phyloP scores from a whole-genome alignment of 2,113 vertebrate genomes.

The Lathamus discolor region DNA sequence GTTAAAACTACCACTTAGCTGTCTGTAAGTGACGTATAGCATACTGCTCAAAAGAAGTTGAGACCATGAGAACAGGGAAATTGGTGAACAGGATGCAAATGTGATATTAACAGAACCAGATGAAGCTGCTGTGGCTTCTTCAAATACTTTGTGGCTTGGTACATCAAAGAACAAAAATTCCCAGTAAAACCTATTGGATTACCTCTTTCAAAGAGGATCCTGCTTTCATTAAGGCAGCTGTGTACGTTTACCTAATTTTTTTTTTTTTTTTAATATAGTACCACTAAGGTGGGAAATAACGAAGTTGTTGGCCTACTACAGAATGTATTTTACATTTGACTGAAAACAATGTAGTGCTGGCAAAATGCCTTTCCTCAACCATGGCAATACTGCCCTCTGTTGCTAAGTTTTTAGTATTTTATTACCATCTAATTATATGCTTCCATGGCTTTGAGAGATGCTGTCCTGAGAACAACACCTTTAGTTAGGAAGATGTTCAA shows the following conservation, averaged over 20 bases:
- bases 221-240: not conserved
- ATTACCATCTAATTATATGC: not conserved
- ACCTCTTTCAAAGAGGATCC: not conserved
- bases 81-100: not conserved
- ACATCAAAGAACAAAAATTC: not conserved
- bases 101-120: not conserved
- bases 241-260: not conserved
- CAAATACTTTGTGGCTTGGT: not conserved
- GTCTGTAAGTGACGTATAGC: accelerated
- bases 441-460: not conserved
- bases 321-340: not conserved
- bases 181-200: not conserved
- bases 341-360: not conserved
- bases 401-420: not conserved
- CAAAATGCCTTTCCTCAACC: not conserved
- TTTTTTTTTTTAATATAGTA: not conserved
- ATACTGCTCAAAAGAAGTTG: not conserved
- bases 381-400: not conserved
- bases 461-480: not conserved
- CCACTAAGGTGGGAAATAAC: not conserved
- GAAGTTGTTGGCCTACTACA: not conserved
- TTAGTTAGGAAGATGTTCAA: not conserved
- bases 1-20: not conserved
- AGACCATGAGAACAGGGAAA: not conserved
- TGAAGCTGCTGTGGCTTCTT: not conserved